These are phyloP conservation scores for Fopius arisanus DNA, from an alignment of 1,140 invertebrate species.

Conservation along the genomic window DNA sequence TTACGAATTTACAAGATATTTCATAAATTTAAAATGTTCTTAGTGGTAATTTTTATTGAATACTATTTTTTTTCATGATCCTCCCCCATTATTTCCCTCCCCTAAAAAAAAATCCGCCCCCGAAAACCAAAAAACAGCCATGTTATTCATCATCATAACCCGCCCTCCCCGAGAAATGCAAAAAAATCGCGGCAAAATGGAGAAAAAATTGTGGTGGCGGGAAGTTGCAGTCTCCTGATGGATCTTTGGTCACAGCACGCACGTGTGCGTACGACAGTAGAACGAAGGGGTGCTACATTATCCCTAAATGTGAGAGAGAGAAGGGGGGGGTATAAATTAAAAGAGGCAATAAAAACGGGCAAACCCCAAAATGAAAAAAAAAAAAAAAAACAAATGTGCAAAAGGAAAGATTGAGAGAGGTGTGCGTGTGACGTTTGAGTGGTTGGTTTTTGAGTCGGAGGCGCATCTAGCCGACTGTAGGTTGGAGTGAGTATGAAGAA, in stretches of 20 bases:
- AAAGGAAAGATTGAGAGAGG: neutral
- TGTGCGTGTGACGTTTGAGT: neutral
- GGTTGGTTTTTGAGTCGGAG: neutral
- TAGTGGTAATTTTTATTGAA: too few species aligned
- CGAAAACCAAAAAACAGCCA: neutral
- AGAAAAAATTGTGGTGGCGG: neutral
- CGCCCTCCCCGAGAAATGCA: neutral
- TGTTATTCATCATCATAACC: neutral
- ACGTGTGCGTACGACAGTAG: slow-evolving; percentile 29
- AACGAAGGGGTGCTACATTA: slow-evolving; percentile 13
- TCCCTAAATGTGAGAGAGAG: neutral
- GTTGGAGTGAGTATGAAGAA: neutral
- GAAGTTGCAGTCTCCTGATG: slow-evolving; percentile 1
- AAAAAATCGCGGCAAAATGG: neutral
- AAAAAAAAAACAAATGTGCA: neutral
- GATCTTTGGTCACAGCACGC: slow-evolving; percentile 17
- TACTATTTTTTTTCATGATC: too few species aligned
- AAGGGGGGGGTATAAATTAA: neutral
- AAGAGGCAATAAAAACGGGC: neutral
- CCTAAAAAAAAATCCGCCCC: neutral
- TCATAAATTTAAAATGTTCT: too few species aligned
- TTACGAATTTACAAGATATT: too few species aligned
- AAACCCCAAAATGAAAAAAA: neutral
- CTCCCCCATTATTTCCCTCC: too few species aligned
- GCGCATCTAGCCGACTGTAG: neutral